Conservation (phyloP, 2,113 vertebrate species). For the Arvicanthis niloticus region DNA sequence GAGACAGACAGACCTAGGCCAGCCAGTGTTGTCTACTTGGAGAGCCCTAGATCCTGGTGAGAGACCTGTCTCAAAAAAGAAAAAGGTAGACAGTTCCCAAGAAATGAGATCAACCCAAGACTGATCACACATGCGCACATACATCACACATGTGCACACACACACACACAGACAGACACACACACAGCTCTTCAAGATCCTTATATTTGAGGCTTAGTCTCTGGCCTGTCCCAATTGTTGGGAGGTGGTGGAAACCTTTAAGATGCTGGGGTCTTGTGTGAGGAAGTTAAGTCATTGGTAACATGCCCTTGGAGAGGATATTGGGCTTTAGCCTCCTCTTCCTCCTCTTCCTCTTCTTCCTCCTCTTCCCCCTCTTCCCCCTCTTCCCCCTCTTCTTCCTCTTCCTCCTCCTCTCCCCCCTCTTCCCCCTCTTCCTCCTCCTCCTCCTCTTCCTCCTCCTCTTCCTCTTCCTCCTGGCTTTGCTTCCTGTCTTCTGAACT, state of each 20-base stretch:
- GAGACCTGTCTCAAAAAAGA: neutral
- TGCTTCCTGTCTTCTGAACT: neutral
- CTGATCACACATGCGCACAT: neutral
- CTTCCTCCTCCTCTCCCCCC: too few relatives aligned
- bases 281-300: neutral
- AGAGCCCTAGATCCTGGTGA: neutral
- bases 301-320: too few relatives aligned
- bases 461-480: neutral
- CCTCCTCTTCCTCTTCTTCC: too few relatives aligned
- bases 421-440: fast-evolving
- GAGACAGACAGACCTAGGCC: neutral
- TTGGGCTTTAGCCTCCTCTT: neutral
- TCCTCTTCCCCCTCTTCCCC: neutral
- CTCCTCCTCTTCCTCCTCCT: too few relatives aligned
- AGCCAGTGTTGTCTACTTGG: neutral
- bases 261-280: neutral
- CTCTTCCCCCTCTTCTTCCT: neutral
- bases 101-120: neutral
- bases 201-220: neutral
- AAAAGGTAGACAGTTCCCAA: neutral
- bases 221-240: neutral
- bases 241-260: neutral
- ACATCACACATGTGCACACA: neutral
- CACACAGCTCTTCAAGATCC: neutral
- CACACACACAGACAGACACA: neutral